These are phyloP conservation scores for Hymenochirus boettgeri DNA, from an alignment of 2,113 vertebrate genomes.

Conservation along the genomic window DNA sequence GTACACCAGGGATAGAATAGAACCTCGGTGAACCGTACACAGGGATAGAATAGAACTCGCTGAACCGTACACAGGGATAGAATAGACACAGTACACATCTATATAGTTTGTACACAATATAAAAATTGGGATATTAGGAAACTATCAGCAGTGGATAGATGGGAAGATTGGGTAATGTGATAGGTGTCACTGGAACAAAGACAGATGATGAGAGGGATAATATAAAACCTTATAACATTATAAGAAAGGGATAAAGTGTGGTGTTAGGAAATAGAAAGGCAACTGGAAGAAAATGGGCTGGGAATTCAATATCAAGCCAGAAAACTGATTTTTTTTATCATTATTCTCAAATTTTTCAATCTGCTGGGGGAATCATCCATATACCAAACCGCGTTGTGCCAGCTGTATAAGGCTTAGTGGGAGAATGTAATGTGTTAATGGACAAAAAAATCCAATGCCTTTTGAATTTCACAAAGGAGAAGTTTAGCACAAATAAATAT, in stretches of 20 bases:
- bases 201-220: slow-evolving; percentile 7
- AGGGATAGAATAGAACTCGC: no score
- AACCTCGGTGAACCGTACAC: no score
- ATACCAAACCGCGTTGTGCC: not conserved
- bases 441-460: no score
- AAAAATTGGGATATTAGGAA: not conserved
- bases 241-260: slow-evolving; percentile 20
- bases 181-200: slow-evolving; percentile 12
- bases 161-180: slow-evolving; percentile 6
- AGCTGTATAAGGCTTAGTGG: not conserved
- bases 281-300: slow-evolving; percentile 17
- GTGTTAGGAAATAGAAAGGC: slow-evolving; percentile 15
- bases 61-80: no score
- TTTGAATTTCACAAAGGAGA: no score
- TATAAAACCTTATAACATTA: slow-evolving; percentile 15
- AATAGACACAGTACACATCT: no score
- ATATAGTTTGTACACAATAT: not conserved
- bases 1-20: no score
- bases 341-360: not conserved
- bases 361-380: not conserved
- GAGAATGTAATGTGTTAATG: no score
- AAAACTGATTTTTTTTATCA: slow-evolving; percentile 6
- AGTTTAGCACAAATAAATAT: no score
- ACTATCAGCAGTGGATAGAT: not conserved
- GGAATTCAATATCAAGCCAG: slow-evolving; percentile 25